Percentiles rank a stretch among this genome's conserved stretches.
Conservation (phyloP, 2,797 vertebrate species). For the Mormyrus hasselquistii region DNA sequence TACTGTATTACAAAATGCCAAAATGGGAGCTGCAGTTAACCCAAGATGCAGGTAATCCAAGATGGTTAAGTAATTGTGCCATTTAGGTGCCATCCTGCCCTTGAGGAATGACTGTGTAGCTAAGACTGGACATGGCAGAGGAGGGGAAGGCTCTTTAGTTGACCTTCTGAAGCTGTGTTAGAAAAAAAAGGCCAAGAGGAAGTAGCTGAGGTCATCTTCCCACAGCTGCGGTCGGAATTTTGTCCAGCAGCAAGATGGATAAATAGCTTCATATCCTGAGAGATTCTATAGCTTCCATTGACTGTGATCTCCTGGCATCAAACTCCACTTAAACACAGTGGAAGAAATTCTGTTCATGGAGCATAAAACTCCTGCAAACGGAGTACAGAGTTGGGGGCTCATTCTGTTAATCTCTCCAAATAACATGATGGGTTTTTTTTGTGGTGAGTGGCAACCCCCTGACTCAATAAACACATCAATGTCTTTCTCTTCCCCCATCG, state of each 20-base stretch:
- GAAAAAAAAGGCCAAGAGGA: not conserved
- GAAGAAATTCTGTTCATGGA: not conserved
- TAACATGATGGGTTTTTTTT: not conserved
- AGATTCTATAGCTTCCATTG: not conserved
- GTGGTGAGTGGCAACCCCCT: not conserved
- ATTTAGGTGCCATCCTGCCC: not conserved
- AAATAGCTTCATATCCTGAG: not conserved
- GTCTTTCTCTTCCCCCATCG: not conserved
- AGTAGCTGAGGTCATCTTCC: conserved; percentile 10
- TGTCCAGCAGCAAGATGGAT: not conserved
- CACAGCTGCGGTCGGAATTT: not conserved
- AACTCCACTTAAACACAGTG: not conserved
- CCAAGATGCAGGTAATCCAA: not conserved
- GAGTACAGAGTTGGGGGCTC: not conserved
- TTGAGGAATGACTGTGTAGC: not conserved
- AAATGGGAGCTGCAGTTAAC: too few relatives aligned
- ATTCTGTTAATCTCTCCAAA: not conserved
- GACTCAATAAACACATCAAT: not conserved
- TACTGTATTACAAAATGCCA: not conserved
- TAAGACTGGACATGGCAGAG: not conserved
- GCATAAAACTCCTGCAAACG: not conserved
- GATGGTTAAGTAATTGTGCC: not conserved
- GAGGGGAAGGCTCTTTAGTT: not conserved
- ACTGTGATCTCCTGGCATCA: not conserved
- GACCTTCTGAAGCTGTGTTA: not conserved